A percentile compares a stretch with the other conserved stretches of the same genome.
phyloP scores from a whole-genome alignment of 2,888 invertebrate genomes.

The Drosophila suboccidentalis region DNA sequence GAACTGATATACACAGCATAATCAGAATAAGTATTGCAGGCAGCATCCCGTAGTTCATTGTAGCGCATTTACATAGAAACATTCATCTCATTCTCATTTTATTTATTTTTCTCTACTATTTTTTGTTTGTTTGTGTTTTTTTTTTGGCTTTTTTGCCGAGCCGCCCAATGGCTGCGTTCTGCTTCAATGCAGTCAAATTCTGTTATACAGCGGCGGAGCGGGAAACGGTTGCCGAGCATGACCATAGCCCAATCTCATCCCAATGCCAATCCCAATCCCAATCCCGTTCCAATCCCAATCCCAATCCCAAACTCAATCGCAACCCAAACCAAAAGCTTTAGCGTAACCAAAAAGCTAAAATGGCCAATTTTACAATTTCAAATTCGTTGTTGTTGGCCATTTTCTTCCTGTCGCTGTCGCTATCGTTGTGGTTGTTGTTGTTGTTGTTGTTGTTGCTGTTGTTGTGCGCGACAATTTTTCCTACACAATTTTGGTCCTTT shows the following conservation, averaged over 20 bases:
- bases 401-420: conserved; percentile 25
- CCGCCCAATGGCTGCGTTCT: conserved; percentile 73
- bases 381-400: conserved; percentile 44
- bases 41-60: conserved; percentile 30
- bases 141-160: conserved; percentile 54
- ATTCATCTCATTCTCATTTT: conserved; percentile 34
- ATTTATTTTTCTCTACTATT: conserved; percentile 10
- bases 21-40: background rate
- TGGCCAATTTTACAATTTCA: conserved; percentile 81
- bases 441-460: conserved; percentile 24
- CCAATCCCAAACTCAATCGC: conserved; percentile 3
- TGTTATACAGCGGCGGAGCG: conserved; percentile 67
- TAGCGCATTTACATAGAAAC: conserved; percentile 64
- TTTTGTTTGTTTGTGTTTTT: background rate
- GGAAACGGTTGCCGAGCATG: conserved; percentile 44
- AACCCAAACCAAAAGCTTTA: conserved; percentile 48
- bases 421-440: conserved; percentile 17
- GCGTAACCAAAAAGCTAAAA: conserved; percentile 78
- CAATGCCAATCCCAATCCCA: background rate
- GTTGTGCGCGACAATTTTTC: conserved; percentile 70
- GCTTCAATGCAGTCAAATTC: conserved; percentile 81
- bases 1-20: conserved; percentile 7
- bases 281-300: conserved; percentile 1
- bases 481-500: conserved; percentile 68
- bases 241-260: conserved; percentile 15